These are phyloP conservation scores for Drosophila parvula DNA, from an alignment of 1,140 invertebrate species.

Conservation along the genomic window DNA sequence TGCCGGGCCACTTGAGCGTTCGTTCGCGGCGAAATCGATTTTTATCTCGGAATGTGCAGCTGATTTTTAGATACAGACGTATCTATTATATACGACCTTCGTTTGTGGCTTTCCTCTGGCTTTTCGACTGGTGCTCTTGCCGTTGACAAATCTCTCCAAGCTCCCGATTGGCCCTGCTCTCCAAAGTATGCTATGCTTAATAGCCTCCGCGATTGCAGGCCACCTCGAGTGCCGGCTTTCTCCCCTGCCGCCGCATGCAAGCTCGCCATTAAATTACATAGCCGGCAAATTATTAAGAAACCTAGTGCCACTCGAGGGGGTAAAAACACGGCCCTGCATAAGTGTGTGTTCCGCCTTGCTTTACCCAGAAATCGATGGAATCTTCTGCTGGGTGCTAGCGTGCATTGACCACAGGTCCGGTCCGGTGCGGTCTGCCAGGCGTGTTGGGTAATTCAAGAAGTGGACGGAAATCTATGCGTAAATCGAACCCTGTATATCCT, in stretches of 20 bases:
- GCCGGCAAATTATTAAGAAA: slow-evolving; percentile 56
- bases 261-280: slow-evolving; percentile 52
- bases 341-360: slow-evolving; percentile 28
- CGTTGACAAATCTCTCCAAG: slow-evolving; percentile 53
- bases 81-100: slow-evolving; percentile 61
- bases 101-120: slow-evolving; percentile 24
- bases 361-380: slow-evolving; percentile 67
- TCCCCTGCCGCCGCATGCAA: slow-evolving; percentile 33
- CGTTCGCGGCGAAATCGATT: slow-evolving; percentile 62
- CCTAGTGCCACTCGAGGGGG: slow-evolving; percentile 17
- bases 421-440: slow-evolving; percentile 12
- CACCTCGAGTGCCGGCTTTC: slow-evolving; percentile 28
- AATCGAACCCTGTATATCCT: slow-evolving; percentile 23
- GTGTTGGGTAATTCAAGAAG: slow-evolving; percentile 34
- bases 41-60: slow-evolving; percentile 72
- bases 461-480: slow-evolving; percentile 4
- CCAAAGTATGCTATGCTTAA: slow-evolving; percentile 24
- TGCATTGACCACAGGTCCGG: slow-evolving; percentile 68
- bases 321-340: slow-evolving; percentile 26
- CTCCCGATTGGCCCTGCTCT: slow-evolving; percentile 6
- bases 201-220: slow-evolving; percentile 7
- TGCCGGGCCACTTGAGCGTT: slow-evolving; percentile 57
- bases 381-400: slow-evolving; percentile 61
- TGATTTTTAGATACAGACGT: slow-evolving; percentile 54
- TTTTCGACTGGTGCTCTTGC: slow-evolving; percentile 3